Base-by-base conservation (phyloP, 1,140 invertebrate species). In the Medauroidea extradentata region DNA sequence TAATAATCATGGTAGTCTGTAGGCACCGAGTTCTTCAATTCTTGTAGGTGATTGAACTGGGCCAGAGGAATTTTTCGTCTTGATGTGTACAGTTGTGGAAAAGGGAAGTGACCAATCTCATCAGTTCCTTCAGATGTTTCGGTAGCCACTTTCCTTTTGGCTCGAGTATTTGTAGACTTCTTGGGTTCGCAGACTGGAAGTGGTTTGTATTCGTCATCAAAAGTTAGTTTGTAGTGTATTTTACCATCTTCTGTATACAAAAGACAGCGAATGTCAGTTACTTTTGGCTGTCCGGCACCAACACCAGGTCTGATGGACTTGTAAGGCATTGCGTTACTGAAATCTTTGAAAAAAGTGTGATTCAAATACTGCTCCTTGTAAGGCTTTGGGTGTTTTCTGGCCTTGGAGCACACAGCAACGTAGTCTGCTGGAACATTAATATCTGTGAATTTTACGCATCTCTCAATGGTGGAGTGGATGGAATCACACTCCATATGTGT, bases 241-340 rank as follows among this genome's bases (percentile, higher is more conserved):
- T 57, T 63, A 38, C 65, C 69, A 62, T 67, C 46, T 48, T 66
- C 63, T 46, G 24, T 66, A 61, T 72, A 70, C 53, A 65, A 61
- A 51, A 71, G 41, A 25, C 60, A 38, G 38, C 63, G 52, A 42
- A 72, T 23, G 63, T 72, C 66, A 46, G 67, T 69, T 16, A 71
- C 69, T 3, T 57, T 55, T 0, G 65, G 68, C 43, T 71, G 66
- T 53, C 61, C 63, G 46, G 59, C 14, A 60, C 65, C 64, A 39
- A 65, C 61, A 38, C 71, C 67, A 29, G 67, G 64, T n/a, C 68
- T 19, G 44, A 70, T 69, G 41, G 65, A 63, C 60, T 69, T 18
- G 16, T 44, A n/a, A n/a, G 48, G 46, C 19, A 38, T 11, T 3
- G 27, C n/a, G 5, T 57, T 50, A 18, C 46, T 53, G 52, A 63